These are phyloP conservation scores for Temnothorax curvispinosus DNA, from an alignment of 1,140 invertebrate genomes.

Conservation along the genomic window DNA sequence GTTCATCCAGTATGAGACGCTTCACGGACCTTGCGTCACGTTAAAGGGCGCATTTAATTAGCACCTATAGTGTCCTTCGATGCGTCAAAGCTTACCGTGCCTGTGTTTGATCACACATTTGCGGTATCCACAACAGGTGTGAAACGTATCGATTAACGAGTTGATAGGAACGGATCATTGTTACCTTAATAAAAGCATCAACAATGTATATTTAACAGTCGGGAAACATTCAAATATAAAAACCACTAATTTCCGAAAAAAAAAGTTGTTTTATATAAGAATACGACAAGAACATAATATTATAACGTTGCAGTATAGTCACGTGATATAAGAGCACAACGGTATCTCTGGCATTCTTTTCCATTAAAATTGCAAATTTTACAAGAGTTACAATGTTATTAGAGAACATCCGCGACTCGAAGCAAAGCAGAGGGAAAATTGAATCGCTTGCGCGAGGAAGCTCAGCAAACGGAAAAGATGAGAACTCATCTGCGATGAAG, in stretches of 20 bases:
- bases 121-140: conserved; percentile 27
- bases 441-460: conserved; percentile 26
- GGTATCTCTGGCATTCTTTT: background rate
- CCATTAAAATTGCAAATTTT: background rate
- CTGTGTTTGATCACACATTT: conserved; percentile 54
- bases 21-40: conserved; percentile 60
- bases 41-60: conserved; percentile 80
- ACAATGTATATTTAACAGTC: background rate
- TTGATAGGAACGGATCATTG: background rate
- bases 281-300: background rate
- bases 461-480: conserved; percentile 28
- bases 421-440: conserved; percentile 26
- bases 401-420: conserved; percentile 12
- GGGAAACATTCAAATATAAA: background rate
- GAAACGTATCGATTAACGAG: conserved; percentile 30
- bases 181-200: background rate
- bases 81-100: conserved; percentile 56
- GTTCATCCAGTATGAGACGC: conserved; percentile 58
- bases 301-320: background rate
- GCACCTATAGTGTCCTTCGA: conserved; percentile 70
- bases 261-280: background rate
- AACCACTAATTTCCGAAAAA: background rate
- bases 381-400: conserved; percentile 38
- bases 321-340: background rate
- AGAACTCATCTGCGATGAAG: conserved; percentile 43